phyloP scores from a whole-genome alignment of 2,888 invertebrate species.

The Yponomeuta evonymella region DNA sequence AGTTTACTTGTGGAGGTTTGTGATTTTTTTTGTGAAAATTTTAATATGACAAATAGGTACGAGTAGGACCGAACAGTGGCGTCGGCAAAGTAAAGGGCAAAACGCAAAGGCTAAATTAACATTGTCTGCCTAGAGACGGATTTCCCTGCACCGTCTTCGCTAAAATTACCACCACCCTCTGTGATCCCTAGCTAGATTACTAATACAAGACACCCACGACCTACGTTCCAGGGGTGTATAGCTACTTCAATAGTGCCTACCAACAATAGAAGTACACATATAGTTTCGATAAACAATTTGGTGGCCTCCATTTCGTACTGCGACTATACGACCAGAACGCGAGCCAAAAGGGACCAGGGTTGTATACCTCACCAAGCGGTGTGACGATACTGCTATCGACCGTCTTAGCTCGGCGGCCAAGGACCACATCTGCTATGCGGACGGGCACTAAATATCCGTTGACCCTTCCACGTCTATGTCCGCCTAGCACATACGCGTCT shows the following conservation, averaged over 20 bases:
- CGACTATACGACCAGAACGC: neutral
- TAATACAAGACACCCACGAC: neutral
- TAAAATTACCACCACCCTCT: neutral
- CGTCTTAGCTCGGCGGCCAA: slow-evolving; percentile 70
- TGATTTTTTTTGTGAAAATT: too few relatives aligned
- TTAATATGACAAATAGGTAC: too few relatives aligned
- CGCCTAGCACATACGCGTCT: slow-evolving; percentile 38
- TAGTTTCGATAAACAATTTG: neutral
- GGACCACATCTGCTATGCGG: slow-evolving; percentile 68
- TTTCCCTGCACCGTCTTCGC: neutral
- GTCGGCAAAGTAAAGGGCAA: too few relatives aligned
- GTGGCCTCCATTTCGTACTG: neutral
- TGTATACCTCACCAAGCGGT: slow-evolving; percentile 66
- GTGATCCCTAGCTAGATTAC: slow-evolving; percentile 6
- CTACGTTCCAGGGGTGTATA: neutral
- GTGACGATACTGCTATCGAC: slow-evolving; percentile 67
- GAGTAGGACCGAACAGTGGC: too few relatives aligned
- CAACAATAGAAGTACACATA: neutral
- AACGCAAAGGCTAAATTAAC: too few relatives aligned
- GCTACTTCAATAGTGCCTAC: neutral
- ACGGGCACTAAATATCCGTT: slow-evolving; percentile 69
- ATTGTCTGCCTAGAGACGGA: neutral
- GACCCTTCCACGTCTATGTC: slow-evolving; percentile 60
- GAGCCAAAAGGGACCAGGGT: slow-evolving; percentile 46
- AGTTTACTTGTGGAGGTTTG: too few relatives aligned